Conservation (phyloP, 2,888 invertebrate species). For the Venusia cambrica region DNA sequence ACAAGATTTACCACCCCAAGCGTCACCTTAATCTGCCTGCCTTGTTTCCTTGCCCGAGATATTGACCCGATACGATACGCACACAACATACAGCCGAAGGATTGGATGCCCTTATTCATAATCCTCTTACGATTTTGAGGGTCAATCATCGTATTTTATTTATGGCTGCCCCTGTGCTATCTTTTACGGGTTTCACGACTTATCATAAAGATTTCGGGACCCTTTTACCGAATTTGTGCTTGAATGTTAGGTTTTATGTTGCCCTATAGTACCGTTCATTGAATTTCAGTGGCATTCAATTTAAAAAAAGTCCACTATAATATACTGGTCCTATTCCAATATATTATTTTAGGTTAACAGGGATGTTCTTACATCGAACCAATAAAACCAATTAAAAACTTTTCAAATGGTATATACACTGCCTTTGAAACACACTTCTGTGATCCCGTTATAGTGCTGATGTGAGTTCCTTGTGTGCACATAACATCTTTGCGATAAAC, state of each 20-base stretch:
- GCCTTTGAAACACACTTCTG: too few relatives aligned
- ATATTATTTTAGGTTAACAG: too few relatives aligned
- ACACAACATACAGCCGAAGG: slow-evolving; percentile 26
- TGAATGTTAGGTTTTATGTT: slow-evolving; percentile 40
- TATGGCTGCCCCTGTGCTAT: slow-evolving; percentile 39
- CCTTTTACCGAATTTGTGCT: slow-evolving; percentile 36
- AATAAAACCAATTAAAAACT: too few relatives aligned
- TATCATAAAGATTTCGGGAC: slow-evolving; percentile 39
- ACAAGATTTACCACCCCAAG: slow-evolving; percentile 47
- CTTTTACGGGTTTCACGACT: slow-evolving; percentile 37
- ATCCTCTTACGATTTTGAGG: slow-evolving; percentile 46
- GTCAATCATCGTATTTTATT: slow-evolving; percentile 48
- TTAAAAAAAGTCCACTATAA: too few relatives aligned
- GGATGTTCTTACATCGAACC: too few relatives aligned
- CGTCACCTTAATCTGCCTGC: slow-evolving; percentile 42
- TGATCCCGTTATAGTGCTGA: too few relatives aligned
- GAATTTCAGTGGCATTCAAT: slow-evolving; percentile 30
- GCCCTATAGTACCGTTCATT: slow-evolving; percentile 32
- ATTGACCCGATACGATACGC: slow-evolving; percentile 40
- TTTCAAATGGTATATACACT: too few relatives aligned
- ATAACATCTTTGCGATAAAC: too few relatives aligned
- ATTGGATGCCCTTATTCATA: slow-evolving; percentile 47
- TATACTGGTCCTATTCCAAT: too few relatives aligned
- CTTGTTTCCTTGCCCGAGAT: slow-evolving; percentile 44
- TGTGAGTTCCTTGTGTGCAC: too few relatives aligned